Conservation (phyloP, 1,140 invertebrate species). For the Coelopa frigida region DNA sequence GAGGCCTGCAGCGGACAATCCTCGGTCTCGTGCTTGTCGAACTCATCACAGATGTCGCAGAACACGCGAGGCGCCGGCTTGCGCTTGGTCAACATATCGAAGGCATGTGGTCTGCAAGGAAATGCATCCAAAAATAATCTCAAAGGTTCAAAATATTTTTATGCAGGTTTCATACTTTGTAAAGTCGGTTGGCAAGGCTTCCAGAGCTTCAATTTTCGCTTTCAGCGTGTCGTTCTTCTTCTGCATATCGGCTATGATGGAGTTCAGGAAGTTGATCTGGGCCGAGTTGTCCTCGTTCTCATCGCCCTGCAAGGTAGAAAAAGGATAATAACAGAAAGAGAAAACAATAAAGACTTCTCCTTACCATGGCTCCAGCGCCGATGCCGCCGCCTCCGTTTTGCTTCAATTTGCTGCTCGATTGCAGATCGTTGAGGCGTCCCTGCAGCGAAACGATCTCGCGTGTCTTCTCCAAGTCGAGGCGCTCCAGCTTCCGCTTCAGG, state of each 20-base stretch:
- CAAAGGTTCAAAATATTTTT: no score
- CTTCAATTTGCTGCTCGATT: constrained; percentile 6
- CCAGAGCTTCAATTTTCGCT: constrained; percentile 69
- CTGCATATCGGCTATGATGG: constrained; percentile 93
- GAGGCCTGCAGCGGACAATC: constrained; percentile 85
- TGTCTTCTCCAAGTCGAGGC: constrained; percentile 23
- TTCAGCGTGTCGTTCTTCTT: constrained; percentile 80
- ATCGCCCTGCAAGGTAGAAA: constrained; percentile 8
- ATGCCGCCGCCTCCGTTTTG: constrained; percentile 2
- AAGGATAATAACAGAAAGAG: not conserved
- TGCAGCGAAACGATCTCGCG: constrained; percentile 25
- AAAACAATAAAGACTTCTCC: not conserved
- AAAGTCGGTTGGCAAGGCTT: constrained; percentile 53
- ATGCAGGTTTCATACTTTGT: constrained; percentile 17
- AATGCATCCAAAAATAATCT: constrained; percentile 3
- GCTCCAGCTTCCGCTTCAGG: constrained; percentile 22
- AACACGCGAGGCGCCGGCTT: constrained; percentile 70
- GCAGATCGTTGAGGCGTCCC: constrained; percentile 19
- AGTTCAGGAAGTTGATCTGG: constrained; percentile 89
- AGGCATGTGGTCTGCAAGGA: constrained; percentile 27
- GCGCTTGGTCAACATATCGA: constrained; percentile 30
- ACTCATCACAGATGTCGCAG: constrained; percentile 96
- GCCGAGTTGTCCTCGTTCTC: constrained; percentile 27
- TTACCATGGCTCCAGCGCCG: not conserved
- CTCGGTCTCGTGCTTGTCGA: constrained; percentile 94